phyloP scores from a whole-genome alignment of 2,888 invertebrate genomes.

The Amiota minor region DNA sequence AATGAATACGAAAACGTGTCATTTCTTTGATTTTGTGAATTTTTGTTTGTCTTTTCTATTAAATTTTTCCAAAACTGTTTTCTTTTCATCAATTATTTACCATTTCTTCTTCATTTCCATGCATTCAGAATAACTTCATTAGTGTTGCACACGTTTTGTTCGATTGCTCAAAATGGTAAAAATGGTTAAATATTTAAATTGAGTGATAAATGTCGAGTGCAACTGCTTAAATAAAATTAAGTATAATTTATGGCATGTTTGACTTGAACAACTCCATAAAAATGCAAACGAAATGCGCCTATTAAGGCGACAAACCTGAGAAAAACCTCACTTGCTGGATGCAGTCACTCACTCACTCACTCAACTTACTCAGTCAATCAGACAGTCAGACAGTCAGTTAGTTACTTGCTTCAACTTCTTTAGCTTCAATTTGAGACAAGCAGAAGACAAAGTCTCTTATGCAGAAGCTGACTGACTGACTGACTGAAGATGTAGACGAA shows the following conservation, averaged over 20 bases:
- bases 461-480: conserved; percentile 19
- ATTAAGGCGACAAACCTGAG: conserved; percentile 66
- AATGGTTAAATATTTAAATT: conserved; percentile 64
- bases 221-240: conserved; percentile 62
- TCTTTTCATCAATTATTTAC: too few relatives aligned
- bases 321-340: conserved; percentile 30
- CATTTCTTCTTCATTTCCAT: too few relatives aligned
- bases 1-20: too few relatives aligned
- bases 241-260: conserved; percentile 68
- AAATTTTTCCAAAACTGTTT: too few relatives aligned
- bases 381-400: background rate
- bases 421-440: conserved; percentile 1
- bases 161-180: background rate
- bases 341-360: conserved; percentile 19
- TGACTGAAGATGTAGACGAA: background rate
- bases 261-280: conserved; percentile 69
- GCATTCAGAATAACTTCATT: conserved; percentile 8
- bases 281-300: conserved; percentile 67
- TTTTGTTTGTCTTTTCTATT: too few relatives aligned
- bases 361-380: background rate
- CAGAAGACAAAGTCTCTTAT: background rate
- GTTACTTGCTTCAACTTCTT: background rate
- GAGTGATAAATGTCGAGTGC: conserved; percentile 68
- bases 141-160: background rate
- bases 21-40: too few relatives aligned